phyloP scores from a whole-genome alignment of 1,140 invertebrate species.

The Monomorium pharaonis region DNA sequence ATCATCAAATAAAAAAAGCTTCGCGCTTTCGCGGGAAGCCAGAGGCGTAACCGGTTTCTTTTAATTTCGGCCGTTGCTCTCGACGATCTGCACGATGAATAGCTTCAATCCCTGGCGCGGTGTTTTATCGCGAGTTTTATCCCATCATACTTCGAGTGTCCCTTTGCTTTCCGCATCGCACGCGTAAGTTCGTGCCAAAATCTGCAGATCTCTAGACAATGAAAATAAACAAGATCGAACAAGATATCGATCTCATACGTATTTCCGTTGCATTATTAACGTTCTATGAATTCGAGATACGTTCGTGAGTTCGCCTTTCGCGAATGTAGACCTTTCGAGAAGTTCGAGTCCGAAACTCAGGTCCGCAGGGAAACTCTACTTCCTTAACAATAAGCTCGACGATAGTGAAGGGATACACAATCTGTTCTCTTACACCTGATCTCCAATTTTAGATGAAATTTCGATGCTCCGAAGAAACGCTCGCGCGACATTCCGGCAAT shows the following conservation, averaged over 20 bases:
- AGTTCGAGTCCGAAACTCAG: slow-evolving; percentile 33
- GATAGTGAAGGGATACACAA: slow-evolving; percentile 28
- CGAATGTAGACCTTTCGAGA: slow-evolving; percentile 51
- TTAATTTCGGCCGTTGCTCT: slow-evolving; percentile 43
- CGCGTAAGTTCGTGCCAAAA: background rate
- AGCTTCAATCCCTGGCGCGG: slow-evolving; percentile 6
- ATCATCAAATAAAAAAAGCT: background rate
- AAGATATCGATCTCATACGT: background rate
- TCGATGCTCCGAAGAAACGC: background rate
- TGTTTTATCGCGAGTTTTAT: slow-evolving; percentile 19
- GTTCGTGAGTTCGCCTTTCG: background rate
- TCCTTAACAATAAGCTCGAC: slow-evolving; percentile 54
- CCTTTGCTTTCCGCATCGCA: background rate
- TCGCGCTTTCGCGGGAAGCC: background rate
- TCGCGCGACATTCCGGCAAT: background rate
- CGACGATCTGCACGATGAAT: slow-evolving; percentile 19
- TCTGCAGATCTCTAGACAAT: background rate
- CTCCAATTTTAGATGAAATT: slow-evolving; percentile 58
- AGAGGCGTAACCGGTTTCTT: slow-evolving; percentile 22
- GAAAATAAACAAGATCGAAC: background rate
- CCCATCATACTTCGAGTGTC: background rate
- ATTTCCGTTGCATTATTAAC: slow-evolving; percentile 68
- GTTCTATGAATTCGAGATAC: slow-evolving; percentile 66
- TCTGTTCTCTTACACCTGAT: slow-evolving; percentile 32
- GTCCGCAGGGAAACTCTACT: slow-evolving; percentile 44